Evolutionary conservation across 2,888 invertebrate species (phyloP), one percentile per base, ranked within the genome.

Genomic region (Vandiemenella viatica): DNA sequence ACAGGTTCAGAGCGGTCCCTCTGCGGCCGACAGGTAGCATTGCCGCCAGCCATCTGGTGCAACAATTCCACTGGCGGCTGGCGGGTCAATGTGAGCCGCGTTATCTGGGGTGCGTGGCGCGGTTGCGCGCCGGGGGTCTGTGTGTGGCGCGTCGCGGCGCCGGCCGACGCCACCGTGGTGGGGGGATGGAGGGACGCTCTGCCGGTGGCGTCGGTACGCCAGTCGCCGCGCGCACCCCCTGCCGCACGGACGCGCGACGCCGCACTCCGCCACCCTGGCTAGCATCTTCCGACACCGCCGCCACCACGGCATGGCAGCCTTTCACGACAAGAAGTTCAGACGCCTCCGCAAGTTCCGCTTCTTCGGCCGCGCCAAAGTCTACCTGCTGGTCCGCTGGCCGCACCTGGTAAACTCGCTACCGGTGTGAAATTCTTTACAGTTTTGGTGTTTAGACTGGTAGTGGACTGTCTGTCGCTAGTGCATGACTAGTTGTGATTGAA

Each of bases 341-440:
- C 67, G 73, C 58, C 63, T 74, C 55, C 65, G 72, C 58, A 69
- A 70, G 59, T 74, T 75, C 62, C 68, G 74, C 59, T 72, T 75
- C 60, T 75, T 75, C 62, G 75, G 75, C 60, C 66, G 75, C 58
- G 75, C 75, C 53, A 75, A 75, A 62, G 74, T 75, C 55, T 75
- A 75, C 62, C 68, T 75, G 51, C 72, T 73, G 60, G 73, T 74
- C 49, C 68, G 74, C 60, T 75, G 74, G 74, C 74, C 75, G 17
- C 70, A 73, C 63, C 62, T 75, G 75, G 75, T 75, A 67, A 58
- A 69, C 45, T 21, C 42, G 20, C 42, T 13, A 18, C n/a, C n/a
- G n/a, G n/a, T n/a, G n/a, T n/a, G n/a, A n/a, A n/a, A n/a, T n/a
- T n/a, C n/a, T n/a, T n/a, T n/a, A n/a, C n/a, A n/a, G n/a, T n/a